A percentile compares a stretch with the other conserved stretches of the same genome.
Evolutionary conservation across 1,140 invertebrate species (phyloP).

Genomic region (Conus betulinus): DNA sequence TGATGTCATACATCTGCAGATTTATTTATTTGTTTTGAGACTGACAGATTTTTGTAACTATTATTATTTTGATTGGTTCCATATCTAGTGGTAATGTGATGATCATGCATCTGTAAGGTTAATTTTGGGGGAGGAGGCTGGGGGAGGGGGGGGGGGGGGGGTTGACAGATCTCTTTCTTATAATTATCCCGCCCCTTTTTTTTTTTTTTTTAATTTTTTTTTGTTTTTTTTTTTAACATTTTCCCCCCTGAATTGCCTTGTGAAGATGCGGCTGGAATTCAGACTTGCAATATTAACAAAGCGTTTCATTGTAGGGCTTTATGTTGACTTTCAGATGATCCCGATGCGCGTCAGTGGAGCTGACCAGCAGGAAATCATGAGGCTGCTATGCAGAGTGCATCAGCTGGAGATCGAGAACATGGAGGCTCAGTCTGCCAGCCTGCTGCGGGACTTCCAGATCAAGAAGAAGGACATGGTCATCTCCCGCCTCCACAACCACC

Average conservation of each 20-base stretch:
- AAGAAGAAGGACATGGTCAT: conserved; percentile 88
- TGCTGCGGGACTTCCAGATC: conserved; percentile 90
- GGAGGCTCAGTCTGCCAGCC: conserved; percentile 89
- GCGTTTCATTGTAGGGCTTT: neutral
- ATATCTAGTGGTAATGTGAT: too few species aligned
- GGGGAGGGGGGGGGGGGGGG: too few species aligned
- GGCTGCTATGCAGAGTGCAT: conserved; percentile 89
- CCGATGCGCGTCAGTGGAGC: conserved; percentile 88
- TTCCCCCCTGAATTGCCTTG: neutral
- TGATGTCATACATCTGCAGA: too few species aligned
- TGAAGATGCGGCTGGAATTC: neutral
- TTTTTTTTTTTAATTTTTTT: too few species aligned
- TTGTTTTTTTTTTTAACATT: too few species aligned
- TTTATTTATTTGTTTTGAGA: too few species aligned
- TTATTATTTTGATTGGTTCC: too few species aligned
- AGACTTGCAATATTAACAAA: neutral
- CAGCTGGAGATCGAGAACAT: conserved; percentile 94
- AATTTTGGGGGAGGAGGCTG: too few species aligned
- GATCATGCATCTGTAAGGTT: too few species aligned
- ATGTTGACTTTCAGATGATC: conserved; percentile 81
- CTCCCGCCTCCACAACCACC: conserved; percentile 88
- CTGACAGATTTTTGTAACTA: too few species aligned
- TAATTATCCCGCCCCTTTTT: too few species aligned
- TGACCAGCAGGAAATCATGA: conserved; percentile 90
- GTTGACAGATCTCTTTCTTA: too few species aligned